Evolutionary conservation across 2,888 invertebrate genomes (phyloP), one percentile per base, ranked within the genome.

Genomic region (Blera fallax): DNA sequence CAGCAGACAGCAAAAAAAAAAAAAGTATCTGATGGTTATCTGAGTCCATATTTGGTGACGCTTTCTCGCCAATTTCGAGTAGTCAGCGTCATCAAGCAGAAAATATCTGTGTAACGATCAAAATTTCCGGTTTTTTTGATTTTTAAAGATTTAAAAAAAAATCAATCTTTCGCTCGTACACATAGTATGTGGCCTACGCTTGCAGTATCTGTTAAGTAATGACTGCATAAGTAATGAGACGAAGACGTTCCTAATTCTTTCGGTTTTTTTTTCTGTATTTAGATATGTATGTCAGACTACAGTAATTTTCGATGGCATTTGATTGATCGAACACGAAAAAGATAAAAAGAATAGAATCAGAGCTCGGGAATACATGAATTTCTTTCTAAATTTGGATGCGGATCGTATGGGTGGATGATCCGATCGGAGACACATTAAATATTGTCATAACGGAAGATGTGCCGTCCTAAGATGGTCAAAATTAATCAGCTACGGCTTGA

Each of bases 21-120:
- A 37, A 29, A 48, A 21, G 24, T 62, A 62, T 24, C 43, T 50
- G 37, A 60, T 73, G 50, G 52, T 0, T 62, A 52, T 48, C 48
- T 52, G 52, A n/a, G 16, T 16, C 65, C 64, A 45, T 65, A 74
- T 65, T 74, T 74, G 64, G 74, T 54, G 74, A 45, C 54, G 54
- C 45, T 56, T 65, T 37, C 24, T 65, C 32, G 74, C 64, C 64
- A 74, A 64, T 34, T 64, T 65, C 24, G 27, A 11, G 24, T 24
- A 3, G 24, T 24, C 24, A 24, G 24, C 24, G 24, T 24, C 24
- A 24, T 24, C 24, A 24, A 24, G 24, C 24, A 4, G 2, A 24
- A 24, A 24, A 4, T 24, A 50, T 16, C 34, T 34, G 8, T 50
- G 34, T 14, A 37, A 29, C 24, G 52, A 18, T 29, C 16, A 45